These are phyloP conservation scores for Calyptommatus sinebrachiatus DNA, from an alignment of 2,113 vertebrate genomes.

Conservation along the genomic window DNA sequence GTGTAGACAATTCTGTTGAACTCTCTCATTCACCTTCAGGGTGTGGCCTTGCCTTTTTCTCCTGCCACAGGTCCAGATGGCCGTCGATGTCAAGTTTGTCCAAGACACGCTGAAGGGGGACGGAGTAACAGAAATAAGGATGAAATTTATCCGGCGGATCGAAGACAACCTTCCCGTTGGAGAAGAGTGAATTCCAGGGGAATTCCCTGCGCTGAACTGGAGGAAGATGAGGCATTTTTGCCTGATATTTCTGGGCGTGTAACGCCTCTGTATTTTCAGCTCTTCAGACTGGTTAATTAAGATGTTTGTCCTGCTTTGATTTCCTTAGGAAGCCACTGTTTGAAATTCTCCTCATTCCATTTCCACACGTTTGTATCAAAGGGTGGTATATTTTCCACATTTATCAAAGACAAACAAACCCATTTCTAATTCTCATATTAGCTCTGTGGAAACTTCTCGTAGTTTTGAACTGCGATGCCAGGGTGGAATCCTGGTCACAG, in stretches of 20 bases:
- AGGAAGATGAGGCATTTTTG: slow-evolving; percentile 38
- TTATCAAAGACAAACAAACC: slow-evolving; percentile 40
- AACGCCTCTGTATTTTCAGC: slow-evolving; percentile 35
- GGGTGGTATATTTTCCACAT: slow-evolving; percentile 41
- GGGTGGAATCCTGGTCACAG: slow-evolving; percentile 12
- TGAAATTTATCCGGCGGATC: slow-evolving; percentile 97
- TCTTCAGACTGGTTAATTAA: slow-evolving; percentile 63
- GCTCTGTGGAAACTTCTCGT: slow-evolving; percentile 12
- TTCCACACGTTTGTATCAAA: slow-evolving; percentile 51
- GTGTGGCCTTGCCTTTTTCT: slow-evolving; percentile 10
- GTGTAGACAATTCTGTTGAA: too few species aligned
- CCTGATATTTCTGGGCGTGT: neutral
- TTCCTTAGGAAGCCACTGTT: slow-evolving; percentile 49
- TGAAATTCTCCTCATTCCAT: slow-evolving; percentile 45
- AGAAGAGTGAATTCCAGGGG: slow-evolving; percentile 79
- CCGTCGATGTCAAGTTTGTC: slow-evolving; percentile 93
- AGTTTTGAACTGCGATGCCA: accelerated
- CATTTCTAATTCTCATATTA: slow-evolving; percentile 30
- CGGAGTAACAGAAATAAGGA: slow-evolving; percentile 93
- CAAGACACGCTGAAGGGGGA: slow-evolving; percentile 96
- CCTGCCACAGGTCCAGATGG: slow-evolving; percentile 91
- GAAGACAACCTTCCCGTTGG: slow-evolving; percentile 97
- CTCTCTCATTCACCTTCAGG: too few species aligned
- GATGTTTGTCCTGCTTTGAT: slow-evolving; percentile 51
- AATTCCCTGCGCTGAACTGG: slow-evolving; percentile 3